phyloP scores from a whole-genome alignment of 2,797 vertebrate genomes.

The Danio albolineatus region DNA sequence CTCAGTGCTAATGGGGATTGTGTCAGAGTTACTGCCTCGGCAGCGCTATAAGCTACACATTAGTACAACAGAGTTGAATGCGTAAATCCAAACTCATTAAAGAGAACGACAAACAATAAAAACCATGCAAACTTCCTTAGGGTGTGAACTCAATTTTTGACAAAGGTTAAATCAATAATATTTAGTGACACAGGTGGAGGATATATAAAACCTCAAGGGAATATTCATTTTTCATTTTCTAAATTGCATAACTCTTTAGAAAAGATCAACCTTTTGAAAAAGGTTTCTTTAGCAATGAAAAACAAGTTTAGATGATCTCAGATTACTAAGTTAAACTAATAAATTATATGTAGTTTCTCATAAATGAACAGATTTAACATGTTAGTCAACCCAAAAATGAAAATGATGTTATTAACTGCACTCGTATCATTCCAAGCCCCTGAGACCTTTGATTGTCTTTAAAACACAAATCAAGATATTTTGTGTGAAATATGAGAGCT shows the following conservation, averaged over 20 bases:
- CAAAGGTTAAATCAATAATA: neutral
- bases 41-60: neutral
- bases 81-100: constrained; percentile 24
- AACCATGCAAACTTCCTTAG: neutral
- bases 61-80: constrained; percentile 14
- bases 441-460: too few species aligned
- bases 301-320: neutral
- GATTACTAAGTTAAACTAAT: neutral
- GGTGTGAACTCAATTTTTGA: constrained; percentile 22
- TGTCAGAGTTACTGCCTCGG: constrained; percentile 31
- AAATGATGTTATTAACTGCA: too few species aligned
- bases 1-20: constrained; percentile 44
- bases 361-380: neutral
- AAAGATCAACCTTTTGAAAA: neutral
- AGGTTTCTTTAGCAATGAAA: neutral
- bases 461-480: too few species aligned
- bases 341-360: neutral
- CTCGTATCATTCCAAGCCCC: too few species aligned
- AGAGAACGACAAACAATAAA: neutral
- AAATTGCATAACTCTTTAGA: neutral
- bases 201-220: neutral
- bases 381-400: too few species aligned
- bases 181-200: neutral
- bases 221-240: neutral
- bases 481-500: too few species aligned